Evolutionary conservation across 2,113 vertebrate genomes (phyloP).

Genomic region (Tricholaema leucomelas): DNA sequence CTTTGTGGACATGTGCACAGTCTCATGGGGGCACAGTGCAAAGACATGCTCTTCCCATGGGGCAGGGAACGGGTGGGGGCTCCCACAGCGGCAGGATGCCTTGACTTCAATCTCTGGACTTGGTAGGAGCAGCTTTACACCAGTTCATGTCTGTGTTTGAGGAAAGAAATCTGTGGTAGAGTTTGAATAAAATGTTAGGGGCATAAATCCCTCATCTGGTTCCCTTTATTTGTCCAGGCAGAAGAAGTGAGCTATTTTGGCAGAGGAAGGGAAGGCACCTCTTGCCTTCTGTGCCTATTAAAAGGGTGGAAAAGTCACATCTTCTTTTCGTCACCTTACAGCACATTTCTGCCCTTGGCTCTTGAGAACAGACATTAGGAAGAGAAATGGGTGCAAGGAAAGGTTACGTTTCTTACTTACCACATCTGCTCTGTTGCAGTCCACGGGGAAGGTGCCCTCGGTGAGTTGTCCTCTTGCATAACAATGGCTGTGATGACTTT

Average conservation of each 20-base stretch:
- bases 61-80: neutral
- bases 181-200: neutral
- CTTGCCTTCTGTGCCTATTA: neutral
- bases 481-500: fast-evolving
- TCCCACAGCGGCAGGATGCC: fast-evolving
- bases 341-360: neutral
- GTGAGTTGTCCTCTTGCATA: neutral
- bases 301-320: neutral
- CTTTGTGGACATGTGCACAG: neutral
- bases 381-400: neutral
- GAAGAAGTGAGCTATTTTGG: neutral
- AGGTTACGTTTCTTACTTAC: neutral
- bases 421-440: neutral
- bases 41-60: fast-evolving
- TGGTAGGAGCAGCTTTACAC: neutral
- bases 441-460: neutral
- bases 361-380: neutral
- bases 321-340: neutral
- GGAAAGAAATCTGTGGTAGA: neutral
- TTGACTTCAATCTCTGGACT: neutral
- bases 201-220: neutral
- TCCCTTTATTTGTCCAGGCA: neutral
- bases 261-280: neutral
- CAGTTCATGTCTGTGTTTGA: neutral
- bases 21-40: fast-evolving